A percentile compares a stretch with the other conserved stretches of the same genome.
phyloP scores from a whole-genome alignment of 2,113 vertebrate genomes.

The Rhegmatorhina hoffmannsi region DNA sequence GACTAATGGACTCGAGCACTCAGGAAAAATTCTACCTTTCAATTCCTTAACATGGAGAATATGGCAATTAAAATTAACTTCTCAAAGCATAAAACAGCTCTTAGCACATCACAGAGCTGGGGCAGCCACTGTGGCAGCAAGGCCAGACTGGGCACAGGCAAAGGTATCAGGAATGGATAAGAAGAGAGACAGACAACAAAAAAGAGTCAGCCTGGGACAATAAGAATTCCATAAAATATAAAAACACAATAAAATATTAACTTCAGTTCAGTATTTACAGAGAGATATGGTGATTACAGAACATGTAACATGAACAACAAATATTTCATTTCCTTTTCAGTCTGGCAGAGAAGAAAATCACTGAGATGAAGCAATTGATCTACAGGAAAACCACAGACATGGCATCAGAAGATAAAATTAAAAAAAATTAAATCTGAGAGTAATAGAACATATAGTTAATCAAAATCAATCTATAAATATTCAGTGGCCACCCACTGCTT shows the following conservation, averaged over 20 bases:
- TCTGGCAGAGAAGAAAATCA: not conserved
- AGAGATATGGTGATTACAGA: not conserved
- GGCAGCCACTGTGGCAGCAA: not conserved
- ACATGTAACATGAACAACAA: rapidly evolving
- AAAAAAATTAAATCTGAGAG: not conserved
- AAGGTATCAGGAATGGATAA: rapidly evolving
- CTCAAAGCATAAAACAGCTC: not conserved
- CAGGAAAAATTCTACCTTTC: rapidly evolving
- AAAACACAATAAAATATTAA: not conserved
- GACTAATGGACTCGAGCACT: not conserved
- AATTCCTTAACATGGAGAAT: not conserved
- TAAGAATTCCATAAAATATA: not conserved
- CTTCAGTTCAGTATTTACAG: not conserved
- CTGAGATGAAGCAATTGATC: not conserved
- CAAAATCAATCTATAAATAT: not conserved
- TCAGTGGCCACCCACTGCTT: not conserved
- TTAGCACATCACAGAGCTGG: not conserved
- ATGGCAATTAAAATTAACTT: not conserved
- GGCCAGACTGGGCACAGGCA: too few species aligned
- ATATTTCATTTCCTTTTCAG: not conserved
- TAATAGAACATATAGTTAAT: not conserved
- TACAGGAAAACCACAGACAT: not conserved
- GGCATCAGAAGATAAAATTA: not conserved
- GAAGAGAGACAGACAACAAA: not conserved
- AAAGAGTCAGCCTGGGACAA: not conserved